phyloP scores from a whole-genome alignment of 2,888 invertebrate genomes.

The Zygogramma bicolorata region DNA sequence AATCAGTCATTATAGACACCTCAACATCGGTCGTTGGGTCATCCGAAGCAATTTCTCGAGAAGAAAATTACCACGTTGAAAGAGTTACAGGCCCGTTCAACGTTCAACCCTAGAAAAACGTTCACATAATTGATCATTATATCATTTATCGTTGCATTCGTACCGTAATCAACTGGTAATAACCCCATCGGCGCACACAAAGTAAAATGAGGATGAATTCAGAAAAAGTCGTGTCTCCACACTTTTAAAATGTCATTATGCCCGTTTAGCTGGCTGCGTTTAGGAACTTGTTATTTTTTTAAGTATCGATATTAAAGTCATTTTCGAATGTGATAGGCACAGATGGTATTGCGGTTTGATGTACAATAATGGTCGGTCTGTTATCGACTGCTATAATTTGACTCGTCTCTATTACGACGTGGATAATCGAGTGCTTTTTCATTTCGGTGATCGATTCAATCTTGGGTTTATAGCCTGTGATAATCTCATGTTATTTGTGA shows the following conservation, averaged over 20 bases:
- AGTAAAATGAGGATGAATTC: conserved; percentile 34
- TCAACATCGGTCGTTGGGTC: neutral
- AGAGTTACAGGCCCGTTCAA: conserved; percentile 12
- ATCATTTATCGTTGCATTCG: conserved; percentile 48
- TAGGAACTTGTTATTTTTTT: conserved; percentile 50
- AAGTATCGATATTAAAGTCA: conserved; percentile 45
- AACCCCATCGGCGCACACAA: conserved; percentile 43
- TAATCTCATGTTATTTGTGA: neutral
- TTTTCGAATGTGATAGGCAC: conserved; percentile 36
- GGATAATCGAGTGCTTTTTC: conserved; percentile 52
- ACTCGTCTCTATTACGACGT: conserved; percentile 23
- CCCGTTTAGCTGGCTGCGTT: conserved; percentile 47
- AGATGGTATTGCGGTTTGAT: conserved; percentile 40
- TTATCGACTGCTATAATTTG: conserved; percentile 39
- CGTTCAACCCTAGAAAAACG: conserved; percentile 12
- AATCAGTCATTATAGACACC: neutral
- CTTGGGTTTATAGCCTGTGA: neutral
- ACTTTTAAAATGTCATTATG: conserved; percentile 59
- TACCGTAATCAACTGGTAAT: conserved; percentile 51
- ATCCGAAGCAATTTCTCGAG: conserved; percentile 12
- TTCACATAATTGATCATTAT: conserved; percentile 45
- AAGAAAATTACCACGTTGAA: conserved; percentile 21
- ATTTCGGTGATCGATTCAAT: conserved; percentile 42
- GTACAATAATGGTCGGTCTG: conserved; percentile 34
- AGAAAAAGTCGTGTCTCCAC: conserved; percentile 50